Evolutionary conservation across 2,888 invertebrate species (phyloP).

Genomic region (Pristionchus exspectatus): DNA sequence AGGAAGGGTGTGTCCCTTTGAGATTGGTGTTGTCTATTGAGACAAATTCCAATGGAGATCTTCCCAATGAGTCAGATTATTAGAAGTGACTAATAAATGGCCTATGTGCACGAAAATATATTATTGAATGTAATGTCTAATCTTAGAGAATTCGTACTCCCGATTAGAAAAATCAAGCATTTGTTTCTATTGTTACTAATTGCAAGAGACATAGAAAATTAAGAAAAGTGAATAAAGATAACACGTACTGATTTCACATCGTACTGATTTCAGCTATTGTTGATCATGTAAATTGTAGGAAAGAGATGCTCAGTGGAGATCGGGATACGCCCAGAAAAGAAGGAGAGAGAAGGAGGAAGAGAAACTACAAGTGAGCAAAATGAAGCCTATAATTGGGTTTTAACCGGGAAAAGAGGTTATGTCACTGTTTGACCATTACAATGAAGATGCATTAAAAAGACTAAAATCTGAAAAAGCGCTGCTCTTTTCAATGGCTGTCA

Average conservation of each 20-base stretch:
- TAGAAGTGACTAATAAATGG: not conserved
- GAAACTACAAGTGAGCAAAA: not conserved
- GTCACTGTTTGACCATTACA: not conserved
- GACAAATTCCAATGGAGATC: not conserved
- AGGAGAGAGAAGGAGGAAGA: not conserved
- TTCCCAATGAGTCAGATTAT: slow-evolving; percentile 16
- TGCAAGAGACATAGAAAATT: too few relatives aligned
- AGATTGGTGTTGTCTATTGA: slow-evolving; percentile 16
- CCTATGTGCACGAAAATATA: not conserved
- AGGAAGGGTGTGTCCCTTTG: slow-evolving; percentile 20
- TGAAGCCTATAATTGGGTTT: not conserved
- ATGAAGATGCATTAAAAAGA: not conserved
- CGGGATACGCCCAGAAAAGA: slow-evolving; percentile 10
- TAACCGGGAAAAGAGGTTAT: not conserved
- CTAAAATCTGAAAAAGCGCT: not conserved
- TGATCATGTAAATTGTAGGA: slow-evolving; percentile 7
- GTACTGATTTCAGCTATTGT: not conserved
- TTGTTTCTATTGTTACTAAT: too few relatives aligned
- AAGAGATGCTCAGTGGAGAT: not conserved
- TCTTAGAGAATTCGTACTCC: too few relatives aligned
- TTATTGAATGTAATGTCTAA: too few relatives aligned
- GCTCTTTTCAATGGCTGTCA: not conserved
- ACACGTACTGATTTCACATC: too few relatives aligned
- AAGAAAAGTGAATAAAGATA: too few relatives aligned
- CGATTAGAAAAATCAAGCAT: too few relatives aligned